Evolutionary conservation across 37 sponge, comb jelly and placozoan genomes (phyloP).

Genomic region (Ephydatia muelleri): DNA sequence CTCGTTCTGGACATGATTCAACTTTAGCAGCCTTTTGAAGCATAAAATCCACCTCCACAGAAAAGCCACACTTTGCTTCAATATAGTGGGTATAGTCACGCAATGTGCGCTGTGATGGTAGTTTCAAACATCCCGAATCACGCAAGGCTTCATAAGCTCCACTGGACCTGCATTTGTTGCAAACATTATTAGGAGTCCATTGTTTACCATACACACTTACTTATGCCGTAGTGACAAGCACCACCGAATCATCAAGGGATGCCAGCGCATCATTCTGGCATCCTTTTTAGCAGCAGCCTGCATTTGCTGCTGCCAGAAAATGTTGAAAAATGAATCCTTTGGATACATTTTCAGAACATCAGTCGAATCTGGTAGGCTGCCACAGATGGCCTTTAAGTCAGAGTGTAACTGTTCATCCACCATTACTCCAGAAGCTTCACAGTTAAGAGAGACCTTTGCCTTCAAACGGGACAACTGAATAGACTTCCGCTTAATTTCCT

Average conservation of each 20-base stretch:
- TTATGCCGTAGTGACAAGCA: slow-evolving; percentile 28
- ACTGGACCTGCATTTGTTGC: too few relatives aligned
- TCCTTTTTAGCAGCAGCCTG: slow-evolving; percentile 32
- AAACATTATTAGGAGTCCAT: too few relatives aligned
- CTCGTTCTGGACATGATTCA: too few relatives aligned
- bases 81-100: too few relatives aligned
- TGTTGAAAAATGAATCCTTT: slow-evolving; percentile 7
- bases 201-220: slow-evolving; percentile 1
- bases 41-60: not conserved
- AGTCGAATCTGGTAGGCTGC: not conserved
- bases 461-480: too few relatives aligned
- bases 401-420: slow-evolving; percentile 17
- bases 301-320: slow-evolving; percentile 61
- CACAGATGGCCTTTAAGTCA: slow-evolving; percentile 11
- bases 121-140: too few relatives aligned
- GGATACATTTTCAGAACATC: too few relatives aligned
- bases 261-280: slow-evolving; percentile 34
- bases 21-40: too few relatives aligned
- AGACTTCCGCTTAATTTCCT: not conserved
- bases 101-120: too few relatives aligned
- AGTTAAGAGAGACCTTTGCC: not conserved
- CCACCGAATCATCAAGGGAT: slow-evolving; percentile 46
- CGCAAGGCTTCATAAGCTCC: too few relatives aligned
- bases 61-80: too few relatives aligned
- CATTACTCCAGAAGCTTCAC: not conserved